Evolutionary conservation across 2,113 vertebrate species (phyloP).

Genomic region (Eulemur macaco): DNA sequence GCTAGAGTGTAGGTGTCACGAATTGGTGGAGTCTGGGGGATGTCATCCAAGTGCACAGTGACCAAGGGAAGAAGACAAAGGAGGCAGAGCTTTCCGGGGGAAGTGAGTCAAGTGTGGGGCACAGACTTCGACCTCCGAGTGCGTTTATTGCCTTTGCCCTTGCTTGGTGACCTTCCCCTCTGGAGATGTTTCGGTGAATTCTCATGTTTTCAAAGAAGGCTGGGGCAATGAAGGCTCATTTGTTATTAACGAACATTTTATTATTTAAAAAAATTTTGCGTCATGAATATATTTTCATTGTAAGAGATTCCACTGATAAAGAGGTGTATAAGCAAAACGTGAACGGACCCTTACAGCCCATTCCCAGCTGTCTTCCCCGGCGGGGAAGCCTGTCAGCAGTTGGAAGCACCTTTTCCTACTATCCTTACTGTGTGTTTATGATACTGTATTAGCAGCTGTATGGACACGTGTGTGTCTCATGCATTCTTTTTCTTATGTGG

Average conservation of each 20-base stretch:
- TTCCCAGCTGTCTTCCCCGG: background rate
- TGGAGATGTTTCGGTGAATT: background rate
- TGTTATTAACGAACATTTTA: background rate
- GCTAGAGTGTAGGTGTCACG: background rate
- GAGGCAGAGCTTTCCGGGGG: background rate
- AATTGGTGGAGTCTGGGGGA: background rate
- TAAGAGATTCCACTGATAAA: background rate
- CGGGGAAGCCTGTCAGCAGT: accelerated
- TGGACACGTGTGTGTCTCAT: accelerated
- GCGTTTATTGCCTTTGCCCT: background rate
- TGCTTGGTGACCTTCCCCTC: background rate
- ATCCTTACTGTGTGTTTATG: no score
- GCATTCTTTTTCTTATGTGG: background rate
- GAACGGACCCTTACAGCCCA: background rate
- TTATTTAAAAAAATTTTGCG: background rate
- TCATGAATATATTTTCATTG: background rate
- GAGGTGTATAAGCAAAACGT: background rate
- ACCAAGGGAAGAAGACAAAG: background rate
- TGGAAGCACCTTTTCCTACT: accelerated
- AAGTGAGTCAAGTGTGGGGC: no score
- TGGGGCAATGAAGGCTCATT: background rate
- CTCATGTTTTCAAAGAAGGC: background rate
- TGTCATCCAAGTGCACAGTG: background rate
- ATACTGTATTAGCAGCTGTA: accelerated
- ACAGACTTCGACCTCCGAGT: background rate